Evolutionary conservation across 2,113 vertebrate genomes (phyloP), one percentile per base, ranked within the genome.

Genomic region (Triplophysa siluroides): DNA sequence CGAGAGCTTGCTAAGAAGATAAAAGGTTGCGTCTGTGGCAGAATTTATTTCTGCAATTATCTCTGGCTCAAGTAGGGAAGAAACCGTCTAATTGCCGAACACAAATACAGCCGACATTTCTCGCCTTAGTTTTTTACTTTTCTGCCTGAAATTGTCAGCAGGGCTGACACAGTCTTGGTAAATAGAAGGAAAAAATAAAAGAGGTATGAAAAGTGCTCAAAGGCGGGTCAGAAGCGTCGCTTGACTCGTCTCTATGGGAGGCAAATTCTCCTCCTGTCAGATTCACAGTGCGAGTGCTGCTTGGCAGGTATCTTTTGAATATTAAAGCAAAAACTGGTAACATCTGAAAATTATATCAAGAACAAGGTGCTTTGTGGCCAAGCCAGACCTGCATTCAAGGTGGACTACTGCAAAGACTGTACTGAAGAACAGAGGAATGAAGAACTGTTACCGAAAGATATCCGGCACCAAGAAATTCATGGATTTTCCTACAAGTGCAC

Each of bases 21-120:
- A 43, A 63, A 26, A 45, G 45, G 50, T 47, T 45, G 69, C 76
- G 69, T 60, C 33, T 62, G 26, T 4, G 75, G 72, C 77, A 85
- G 58, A 86, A 84, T 80, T 73, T 80, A 86, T 84, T 84, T 84
- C 3, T 67, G 75, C 78, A 86, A 84, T 86, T 84, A 81, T 81
- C 52, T 70, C 58, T 69, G 9, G 64, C 66, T 76, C 77, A 58
- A 70, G 58, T 50, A 61, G 70, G 19, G 19, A 76, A 62, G 58
- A 52, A 16, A 78, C 76, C 38, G 64, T 83, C 78, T 86, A 82
- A 82, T 83, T 84, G 80, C 65, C 18, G 61, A 82, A 84, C 62
- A 62, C 73, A 82, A 68, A 82, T 80, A 43, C 23, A 69, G 58
- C 56, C 38, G 70, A 78, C 68, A 75, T 21, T n/a, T 41, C 24